Evolutionary conservation across 2,113 vertebrate species (phyloP).

Genomic region (Physeter macrocephalus): DNA sequence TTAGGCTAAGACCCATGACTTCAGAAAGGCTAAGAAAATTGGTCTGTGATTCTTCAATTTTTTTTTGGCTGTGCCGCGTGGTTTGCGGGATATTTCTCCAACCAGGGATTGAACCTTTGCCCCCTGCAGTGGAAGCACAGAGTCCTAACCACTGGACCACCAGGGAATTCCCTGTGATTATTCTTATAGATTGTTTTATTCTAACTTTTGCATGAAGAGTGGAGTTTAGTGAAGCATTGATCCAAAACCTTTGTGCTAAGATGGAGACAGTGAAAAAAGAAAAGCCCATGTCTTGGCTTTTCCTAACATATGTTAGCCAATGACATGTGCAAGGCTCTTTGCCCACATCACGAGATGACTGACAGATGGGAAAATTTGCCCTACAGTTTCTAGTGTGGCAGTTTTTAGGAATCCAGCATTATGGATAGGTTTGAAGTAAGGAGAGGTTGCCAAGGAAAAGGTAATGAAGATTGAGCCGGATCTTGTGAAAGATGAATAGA

Average conservation of each 20-base stretch:
- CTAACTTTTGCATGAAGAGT: neutral
- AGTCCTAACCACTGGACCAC: too few species aligned
- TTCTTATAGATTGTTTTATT: neutral
- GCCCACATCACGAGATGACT: rapidly evolving
- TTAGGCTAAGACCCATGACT: neutral
- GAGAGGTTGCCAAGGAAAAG: neutral
- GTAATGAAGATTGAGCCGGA: neutral
- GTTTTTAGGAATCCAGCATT: neutral
- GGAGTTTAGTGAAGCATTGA: neutral
- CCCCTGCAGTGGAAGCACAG: too few species aligned
- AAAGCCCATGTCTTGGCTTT: neutral
- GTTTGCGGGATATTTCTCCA: too few species aligned
- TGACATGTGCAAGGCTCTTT: neutral
- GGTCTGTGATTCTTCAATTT: neutral
- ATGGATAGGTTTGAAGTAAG: neutral
- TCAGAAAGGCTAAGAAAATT: neutral
- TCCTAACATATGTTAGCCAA: neutral
- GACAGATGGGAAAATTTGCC: too few species aligned
- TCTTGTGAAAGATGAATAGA: neutral
- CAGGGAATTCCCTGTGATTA: neutral
- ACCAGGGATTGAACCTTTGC: too few species aligned
- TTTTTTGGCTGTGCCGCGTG: too few species aligned
- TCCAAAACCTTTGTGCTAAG: neutral
- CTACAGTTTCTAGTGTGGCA: neutral
- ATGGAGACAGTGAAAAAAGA: neutral